Conservation (phyloP, 2,797 vertebrate species). For the Neosilurus hyrtlii region DNA sequence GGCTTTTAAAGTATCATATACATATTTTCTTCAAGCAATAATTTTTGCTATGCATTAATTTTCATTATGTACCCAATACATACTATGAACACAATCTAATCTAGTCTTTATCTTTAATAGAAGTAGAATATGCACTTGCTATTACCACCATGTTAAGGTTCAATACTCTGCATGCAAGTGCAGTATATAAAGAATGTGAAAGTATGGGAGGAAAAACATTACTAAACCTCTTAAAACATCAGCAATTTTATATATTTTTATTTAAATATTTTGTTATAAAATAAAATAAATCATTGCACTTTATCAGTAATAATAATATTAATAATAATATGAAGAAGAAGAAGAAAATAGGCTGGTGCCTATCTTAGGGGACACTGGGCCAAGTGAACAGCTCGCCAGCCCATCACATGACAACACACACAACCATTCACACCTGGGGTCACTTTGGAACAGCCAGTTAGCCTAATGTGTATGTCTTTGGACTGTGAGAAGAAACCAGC, state of each 20-base stretch:
- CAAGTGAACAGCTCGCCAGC: too few species aligned
- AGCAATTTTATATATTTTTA: neutral
- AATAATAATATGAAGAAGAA: too few species aligned
- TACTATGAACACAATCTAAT: neutral
- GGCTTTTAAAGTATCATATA: neutral
- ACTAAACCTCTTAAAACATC: neutral
- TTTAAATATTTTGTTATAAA: neutral
- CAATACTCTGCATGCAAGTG: neutral
- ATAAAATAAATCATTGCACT: slow-evolving; percentile 67
- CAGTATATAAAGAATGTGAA: neutral
- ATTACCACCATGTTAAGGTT: neutral
- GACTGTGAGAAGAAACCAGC: too few species aligned
- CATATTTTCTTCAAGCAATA: neutral
- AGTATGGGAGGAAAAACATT: neutral
- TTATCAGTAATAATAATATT: too few species aligned
- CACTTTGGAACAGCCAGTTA: too few species aligned
- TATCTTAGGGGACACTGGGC: too few species aligned
- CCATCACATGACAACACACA: too few species aligned
- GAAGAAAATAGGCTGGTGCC: too few species aligned
- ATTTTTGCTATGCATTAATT: slow-evolving; percentile 10
- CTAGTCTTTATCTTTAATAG: neutral
- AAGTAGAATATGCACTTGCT: neutral
- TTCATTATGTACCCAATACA: slow-evolving; percentile 13
- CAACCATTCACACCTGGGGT: too few species aligned
- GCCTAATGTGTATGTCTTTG: too few species aligned